Conservation (phyloP, 2,113 vertebrate genomes). For the Urocynchramus pylzowi region DNA sequence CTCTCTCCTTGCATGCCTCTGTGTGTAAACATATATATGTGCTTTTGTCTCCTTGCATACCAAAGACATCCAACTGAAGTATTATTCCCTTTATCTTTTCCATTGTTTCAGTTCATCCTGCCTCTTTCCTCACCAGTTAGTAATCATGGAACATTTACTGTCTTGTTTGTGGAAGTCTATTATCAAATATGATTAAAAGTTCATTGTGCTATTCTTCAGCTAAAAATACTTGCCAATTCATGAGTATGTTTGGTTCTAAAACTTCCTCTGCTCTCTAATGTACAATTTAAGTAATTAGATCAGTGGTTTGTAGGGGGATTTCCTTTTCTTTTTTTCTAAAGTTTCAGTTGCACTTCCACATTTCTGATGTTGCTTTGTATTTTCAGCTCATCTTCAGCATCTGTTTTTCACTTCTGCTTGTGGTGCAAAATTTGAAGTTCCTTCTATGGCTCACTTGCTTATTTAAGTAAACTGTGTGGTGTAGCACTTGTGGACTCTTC, state of each 20-base stretch:
- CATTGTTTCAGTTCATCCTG: background rate
- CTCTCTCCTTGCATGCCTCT: background rate
- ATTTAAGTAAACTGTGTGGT: background rate
- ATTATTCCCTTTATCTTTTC: background rate
- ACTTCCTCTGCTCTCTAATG: background rate
- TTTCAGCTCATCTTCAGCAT: background rate
- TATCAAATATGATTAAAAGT: background rate
- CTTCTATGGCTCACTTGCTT: background rate
- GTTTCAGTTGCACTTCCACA: background rate
- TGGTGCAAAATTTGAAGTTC: background rate
- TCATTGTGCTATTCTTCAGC: background rate
- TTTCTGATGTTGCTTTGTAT: background rate
- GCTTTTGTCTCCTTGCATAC: background rate
- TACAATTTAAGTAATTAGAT: background rate
- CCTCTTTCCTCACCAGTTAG: background rate
- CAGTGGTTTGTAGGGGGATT: background rate
- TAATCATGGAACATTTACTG: background rate
- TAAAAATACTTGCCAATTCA: background rate
- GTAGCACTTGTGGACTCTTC: background rate
- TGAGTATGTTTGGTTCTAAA: background rate
- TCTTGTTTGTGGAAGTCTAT: background rate
- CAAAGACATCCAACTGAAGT: background rate
- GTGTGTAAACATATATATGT: background rate
- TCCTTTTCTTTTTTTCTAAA: background rate
- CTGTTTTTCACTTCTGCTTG: constrained; percentile 3